Conservation (phyloP, 2,113 vertebrate species). For the Narcine bancroftii region DNA sequence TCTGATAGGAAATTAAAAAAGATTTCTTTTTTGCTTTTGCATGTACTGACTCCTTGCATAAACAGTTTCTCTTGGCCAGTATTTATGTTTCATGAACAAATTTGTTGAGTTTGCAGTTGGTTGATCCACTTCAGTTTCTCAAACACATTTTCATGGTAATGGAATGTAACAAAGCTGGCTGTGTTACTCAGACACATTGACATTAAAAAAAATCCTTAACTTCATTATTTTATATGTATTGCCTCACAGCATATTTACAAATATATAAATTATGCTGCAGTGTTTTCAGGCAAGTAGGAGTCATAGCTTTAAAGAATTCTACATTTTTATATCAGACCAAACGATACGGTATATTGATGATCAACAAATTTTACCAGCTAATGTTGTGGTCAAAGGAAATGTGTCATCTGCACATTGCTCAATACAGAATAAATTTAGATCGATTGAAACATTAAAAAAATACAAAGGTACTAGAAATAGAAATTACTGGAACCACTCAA, state of each 20-base stretch:
- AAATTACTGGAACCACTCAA: no score
- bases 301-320: not conserved
- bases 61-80: slow-evolving; percentile 30
- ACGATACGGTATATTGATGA: not conserved
- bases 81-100: slow-evolving; percentile 18
- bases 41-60: not conserved
- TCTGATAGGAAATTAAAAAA: slow-evolving; percentile 31
- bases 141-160: slow-evolving; percentile 15
- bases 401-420: not conserved
- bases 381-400: not conserved
- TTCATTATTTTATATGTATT: slow-evolving; percentile 30
- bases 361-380: slow-evolving; percentile 13
- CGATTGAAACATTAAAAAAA: no score
- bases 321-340: not conserved
- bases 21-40: slow-evolving; percentile 32
- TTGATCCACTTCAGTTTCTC: slow-evolving; percentile 23
- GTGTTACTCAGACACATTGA: slow-evolving; percentile 21
- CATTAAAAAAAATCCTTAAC: slow-evolving; percentile 23
- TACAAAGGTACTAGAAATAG: no score
- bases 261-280: slow-evolving; percentile 26
- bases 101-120: slow-evolving; percentile 23
- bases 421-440: not conserved
- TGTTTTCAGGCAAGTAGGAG: not conserved
- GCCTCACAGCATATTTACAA: slow-evolving; percentile 7
- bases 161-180: slow-evolving; percentile 32